A percentile compares a stretch with the other conserved stretches of the same genome.
Conservation (phyloP, 2,113 vertebrate genomes). For the Cettia cetti region DNA sequence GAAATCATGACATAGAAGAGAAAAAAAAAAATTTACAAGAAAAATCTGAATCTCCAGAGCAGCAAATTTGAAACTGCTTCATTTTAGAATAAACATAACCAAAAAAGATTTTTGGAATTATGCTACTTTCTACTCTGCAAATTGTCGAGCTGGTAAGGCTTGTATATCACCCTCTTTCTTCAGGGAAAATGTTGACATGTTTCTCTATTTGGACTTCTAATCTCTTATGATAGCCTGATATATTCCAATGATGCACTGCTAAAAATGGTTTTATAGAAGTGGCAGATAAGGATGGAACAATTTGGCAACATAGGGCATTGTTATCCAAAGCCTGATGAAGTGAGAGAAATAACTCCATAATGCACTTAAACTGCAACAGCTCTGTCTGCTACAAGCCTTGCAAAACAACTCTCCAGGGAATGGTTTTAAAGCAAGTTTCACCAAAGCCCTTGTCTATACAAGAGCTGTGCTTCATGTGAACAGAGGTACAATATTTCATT, state of each 20-base stretch:
- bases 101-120: background rate
- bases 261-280: background rate
- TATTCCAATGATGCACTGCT: background rate
- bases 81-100: background rate
- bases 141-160: accelerated
- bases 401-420: background rate
- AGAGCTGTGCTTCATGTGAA: background rate
- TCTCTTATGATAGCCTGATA: background rate
- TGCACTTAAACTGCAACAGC: background rate
- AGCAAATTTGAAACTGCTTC: background rate
- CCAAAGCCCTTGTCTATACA: background rate
- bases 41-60: background rate
- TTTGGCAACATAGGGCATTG: background rate
- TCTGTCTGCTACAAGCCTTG: background rate
- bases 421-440: background rate
- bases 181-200: background rate
- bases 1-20: background rate
- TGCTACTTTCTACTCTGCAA: accelerated
- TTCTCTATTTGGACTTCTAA: background rate
- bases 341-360: background rate
- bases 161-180: background rate
- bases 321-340: background rate
- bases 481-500: background rate
- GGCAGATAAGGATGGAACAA: background rate
- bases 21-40: background rate